These are phyloP conservation scores for Chitala chitala DNA, from an alignment of 2,113 vertebrate species.

Conservation along the genomic window DNA sequence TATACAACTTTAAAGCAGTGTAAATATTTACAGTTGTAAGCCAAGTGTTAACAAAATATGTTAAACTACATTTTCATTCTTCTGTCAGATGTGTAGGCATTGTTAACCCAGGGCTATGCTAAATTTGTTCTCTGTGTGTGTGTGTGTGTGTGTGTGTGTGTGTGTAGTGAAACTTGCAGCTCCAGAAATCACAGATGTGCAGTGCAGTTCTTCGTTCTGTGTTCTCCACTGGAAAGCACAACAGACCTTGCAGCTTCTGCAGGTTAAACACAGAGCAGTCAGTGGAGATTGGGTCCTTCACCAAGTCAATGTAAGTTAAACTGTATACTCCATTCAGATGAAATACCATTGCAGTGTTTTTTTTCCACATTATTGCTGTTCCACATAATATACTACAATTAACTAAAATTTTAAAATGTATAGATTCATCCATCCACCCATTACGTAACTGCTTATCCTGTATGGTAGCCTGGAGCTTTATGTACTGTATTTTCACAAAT, in stretches of 20 bases:
- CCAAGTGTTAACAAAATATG: background rate
- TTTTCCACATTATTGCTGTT: too few species aligned
- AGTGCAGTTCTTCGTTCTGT: background rate
- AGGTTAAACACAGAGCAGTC: background rate
- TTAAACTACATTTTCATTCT: background rate
- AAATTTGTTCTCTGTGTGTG: background rate
- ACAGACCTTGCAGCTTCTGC: slow-evolving; percentile 1
- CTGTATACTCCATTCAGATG: too few species aligned
- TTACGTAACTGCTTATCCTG: too few species aligned
- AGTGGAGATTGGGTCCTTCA: background rate
- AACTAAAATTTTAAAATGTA: too few species aligned
- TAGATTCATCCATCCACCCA: too few species aligned
- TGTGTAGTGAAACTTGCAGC: slow-evolving; percentile 5
- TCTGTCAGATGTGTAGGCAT: background rate
- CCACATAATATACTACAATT: too few species aligned
- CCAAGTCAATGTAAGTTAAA: background rate
- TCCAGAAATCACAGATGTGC: slow-evolving; percentile 5
- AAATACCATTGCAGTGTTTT: too few species aligned
- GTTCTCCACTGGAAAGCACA: background rate
- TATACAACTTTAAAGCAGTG: too few species aligned
- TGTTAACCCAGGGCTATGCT: background rate
- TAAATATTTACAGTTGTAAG: too few species aligned
- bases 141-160: background rate
- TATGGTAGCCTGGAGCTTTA: too few species aligned
- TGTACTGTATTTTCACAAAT: too few species aligned